phyloP scores from a whole-genome alignment of 2,113 vertebrate species.

The Haemorhous mexicanus region DNA sequence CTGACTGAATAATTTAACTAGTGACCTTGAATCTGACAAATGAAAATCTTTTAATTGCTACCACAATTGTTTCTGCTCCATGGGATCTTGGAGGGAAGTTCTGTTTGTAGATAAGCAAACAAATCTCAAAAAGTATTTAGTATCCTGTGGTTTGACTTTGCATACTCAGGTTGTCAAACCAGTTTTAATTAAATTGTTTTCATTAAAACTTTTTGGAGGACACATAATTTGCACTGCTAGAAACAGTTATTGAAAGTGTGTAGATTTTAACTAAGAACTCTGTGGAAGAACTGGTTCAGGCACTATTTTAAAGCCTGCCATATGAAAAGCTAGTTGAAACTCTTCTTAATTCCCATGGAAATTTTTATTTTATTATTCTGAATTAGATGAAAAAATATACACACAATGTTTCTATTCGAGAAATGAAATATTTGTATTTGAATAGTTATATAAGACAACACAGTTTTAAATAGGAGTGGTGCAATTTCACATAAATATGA shows the following conservation, averaged over 20 bases:
- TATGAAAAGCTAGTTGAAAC: neutral
- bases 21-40: slow-evolving; percentile 61
- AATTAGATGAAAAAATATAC: neutral
- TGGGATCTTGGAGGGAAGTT: slow-evolving; percentile 46
- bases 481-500: neutral
- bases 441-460: neutral
- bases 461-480: neutral
- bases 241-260: slow-evolving; percentile 35
- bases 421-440: neutral
- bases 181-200: slow-evolving; percentile 63
- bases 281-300: slow-evolving; percentile 42
- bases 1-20: slow-evolving; percentile 41
- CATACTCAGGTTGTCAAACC: slow-evolving; percentile 53
- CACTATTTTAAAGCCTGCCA: slow-evolving; percentile 57
- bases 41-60: slow-evolving; percentile 46
- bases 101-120: slow-evolving; percentile 39
- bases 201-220: slow-evolving; percentile 45
- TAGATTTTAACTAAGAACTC: slow-evolving; percentile 54
- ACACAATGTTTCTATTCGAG: neutral
- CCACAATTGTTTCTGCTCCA: slow-evolving; percentile 51
- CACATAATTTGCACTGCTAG: slow-evolving; percentile 48
- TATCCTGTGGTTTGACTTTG: slow-evolving; percentile 46
- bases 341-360: neutral
- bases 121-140: slow-evolving; percentile 40
- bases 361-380: neutral